These are phyloP conservation scores for Pygoscelis adeliae DNA, from an alignment of 2,113 vertebrate species.

Conservation along the genomic window DNA sequence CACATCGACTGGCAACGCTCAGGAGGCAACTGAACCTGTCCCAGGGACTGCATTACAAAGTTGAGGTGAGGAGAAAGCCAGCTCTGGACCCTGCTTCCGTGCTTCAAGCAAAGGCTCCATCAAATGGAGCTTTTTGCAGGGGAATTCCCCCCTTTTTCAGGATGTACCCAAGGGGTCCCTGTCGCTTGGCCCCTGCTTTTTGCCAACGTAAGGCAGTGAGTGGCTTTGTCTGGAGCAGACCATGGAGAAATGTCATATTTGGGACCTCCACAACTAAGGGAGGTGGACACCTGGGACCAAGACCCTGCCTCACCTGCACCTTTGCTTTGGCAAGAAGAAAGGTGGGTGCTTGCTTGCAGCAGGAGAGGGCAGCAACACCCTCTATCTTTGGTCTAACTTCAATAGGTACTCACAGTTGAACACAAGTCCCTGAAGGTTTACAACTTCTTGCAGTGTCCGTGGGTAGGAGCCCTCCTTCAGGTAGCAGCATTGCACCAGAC, in stretches of 20 bases:
- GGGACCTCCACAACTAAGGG: background rate
- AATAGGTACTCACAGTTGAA: rapidly evolving
- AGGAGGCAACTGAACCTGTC: background rate
- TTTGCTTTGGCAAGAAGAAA: background rate
- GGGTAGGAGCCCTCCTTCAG: background rate
- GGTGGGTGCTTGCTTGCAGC: background rate
- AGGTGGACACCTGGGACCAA: rapidly evolving
- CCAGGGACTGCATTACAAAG: background rate
- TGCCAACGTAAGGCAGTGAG: background rate
- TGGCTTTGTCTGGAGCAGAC: background rate
- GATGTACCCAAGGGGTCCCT: background rate
- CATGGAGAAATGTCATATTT: background rate
- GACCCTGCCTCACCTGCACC: background rate
- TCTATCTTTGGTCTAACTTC: background rate
- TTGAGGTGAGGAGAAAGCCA: background rate
- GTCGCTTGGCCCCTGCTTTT: background rate
- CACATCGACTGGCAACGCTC: background rate
- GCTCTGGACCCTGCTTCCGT: background rate
- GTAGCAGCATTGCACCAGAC: background rate
- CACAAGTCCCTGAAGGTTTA: background rate
- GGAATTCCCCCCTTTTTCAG: background rate
- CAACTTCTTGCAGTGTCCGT: background rate
- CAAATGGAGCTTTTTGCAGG: background rate
- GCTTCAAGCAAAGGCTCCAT: background rate
- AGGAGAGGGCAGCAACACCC: slow-evolving; percentile 53